phyloP scores from a whole-genome alignment of 2,888 invertebrate genomes.

The Plagiodera versicolora region DNA sequence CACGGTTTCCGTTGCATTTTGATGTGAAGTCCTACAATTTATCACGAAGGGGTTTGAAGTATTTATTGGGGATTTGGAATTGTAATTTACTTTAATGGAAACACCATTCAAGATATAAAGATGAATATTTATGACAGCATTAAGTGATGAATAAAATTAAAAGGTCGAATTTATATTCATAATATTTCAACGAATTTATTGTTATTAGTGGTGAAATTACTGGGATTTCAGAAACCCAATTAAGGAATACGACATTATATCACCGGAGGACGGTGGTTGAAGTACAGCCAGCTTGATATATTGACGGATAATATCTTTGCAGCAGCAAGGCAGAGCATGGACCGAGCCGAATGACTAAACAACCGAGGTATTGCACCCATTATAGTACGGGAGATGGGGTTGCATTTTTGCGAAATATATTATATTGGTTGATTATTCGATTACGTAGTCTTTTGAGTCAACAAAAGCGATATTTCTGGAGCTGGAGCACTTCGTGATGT shows the following conservation, averaged over 20 bases:
- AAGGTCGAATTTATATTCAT: conserved; percentile 37
- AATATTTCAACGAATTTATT: conserved; percentile 37
- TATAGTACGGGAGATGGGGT: too few species aligned
- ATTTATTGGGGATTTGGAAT: conserved; percentile 50
- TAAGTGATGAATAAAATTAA: conserved; percentile 48
- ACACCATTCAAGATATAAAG: conserved; percentile 44
- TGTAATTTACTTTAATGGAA: conserved; percentile 48
- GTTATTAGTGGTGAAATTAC: conserved; percentile 35
- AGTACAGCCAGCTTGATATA: not conserved
- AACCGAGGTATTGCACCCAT: not conserved
- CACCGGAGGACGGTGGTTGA: conserved; percentile 6
- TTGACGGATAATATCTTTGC: not conserved
- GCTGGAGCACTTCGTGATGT: too few species aligned
- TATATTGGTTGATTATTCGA: too few species aligned
- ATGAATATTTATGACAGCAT: conserved; percentile 47
- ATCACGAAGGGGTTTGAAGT: conserved; percentile 46
- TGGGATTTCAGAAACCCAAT: conserved; percentile 34
- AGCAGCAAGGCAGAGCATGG: not conserved
- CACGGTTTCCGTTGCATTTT: not conserved
- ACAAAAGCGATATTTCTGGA: too few species aligned
- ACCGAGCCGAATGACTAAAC: not conserved
- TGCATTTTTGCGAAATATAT: too few species aligned
- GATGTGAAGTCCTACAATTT: conserved; percentile 45
- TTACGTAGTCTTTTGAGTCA: too few species aligned
- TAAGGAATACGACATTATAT: conserved; percentile 28